Evolutionary conservation across 1,140 invertebrate genomes (phyloP).

Genomic region (Drusus annulatus): DNA sequence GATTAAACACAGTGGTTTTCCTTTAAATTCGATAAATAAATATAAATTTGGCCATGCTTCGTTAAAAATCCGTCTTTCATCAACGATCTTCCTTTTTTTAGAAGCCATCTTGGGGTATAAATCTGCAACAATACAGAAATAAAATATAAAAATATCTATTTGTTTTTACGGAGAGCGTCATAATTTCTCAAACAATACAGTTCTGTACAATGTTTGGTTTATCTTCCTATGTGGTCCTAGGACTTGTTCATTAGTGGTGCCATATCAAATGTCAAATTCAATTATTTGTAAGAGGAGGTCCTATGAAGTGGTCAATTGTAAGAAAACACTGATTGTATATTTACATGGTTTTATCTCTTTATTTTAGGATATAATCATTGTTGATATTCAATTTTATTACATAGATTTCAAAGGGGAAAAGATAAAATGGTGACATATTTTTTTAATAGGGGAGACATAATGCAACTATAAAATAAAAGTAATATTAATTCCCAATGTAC

Average conservation of each 20-base stretch:
- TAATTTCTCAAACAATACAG: too few relatives aligned
- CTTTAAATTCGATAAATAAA: slow-evolving; percentile 52
- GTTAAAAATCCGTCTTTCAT: too few relatives aligned
- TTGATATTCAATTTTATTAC: slow-evolving; percentile 59
- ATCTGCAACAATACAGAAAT: too few relatives aligned
- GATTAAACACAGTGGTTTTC: slow-evolving; percentile 57
- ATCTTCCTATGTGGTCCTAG: too few relatives aligned
- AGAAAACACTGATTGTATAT: slow-evolving; percentile 48
- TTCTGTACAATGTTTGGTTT: too few relatives aligned
- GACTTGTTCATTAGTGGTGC: too few relatives aligned
- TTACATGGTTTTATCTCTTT: slow-evolving; percentile 57
- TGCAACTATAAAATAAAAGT: slow-evolving; percentile 57
- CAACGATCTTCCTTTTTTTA: too few relatives aligned
- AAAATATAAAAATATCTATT: too few relatives aligned
- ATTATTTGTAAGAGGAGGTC: not conserved
- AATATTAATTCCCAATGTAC: slow-evolving; percentile 56
- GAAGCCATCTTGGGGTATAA: too few relatives aligned
- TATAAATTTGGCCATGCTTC: slow-evolving; percentile 58
- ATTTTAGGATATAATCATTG: slow-evolving; percentile 60
- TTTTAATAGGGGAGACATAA: slow-evolving; percentile 52
- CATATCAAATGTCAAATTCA: not conserved
- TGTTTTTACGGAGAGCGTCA: too few relatives aligned
- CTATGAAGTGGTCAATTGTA: not conserved
- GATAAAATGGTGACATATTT: slow-evolving; percentile 53
- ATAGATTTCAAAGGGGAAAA: slow-evolving; percentile 57